Base-by-base conservation (phyloP, 2,888 invertebrate genomes). In the Aphidoletes aphidimyza region DNA sequence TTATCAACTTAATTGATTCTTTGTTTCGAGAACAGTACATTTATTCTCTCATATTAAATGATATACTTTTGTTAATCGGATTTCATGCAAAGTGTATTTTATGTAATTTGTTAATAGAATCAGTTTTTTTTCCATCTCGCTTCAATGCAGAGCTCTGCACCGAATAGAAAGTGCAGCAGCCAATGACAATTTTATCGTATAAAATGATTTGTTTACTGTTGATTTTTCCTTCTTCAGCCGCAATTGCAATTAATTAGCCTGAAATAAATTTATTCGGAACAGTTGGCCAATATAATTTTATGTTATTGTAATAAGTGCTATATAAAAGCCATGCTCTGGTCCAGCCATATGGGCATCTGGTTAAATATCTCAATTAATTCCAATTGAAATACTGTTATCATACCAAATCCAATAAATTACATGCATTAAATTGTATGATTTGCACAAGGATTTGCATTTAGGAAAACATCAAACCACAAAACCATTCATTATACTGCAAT, bases 341-440 rank as follows among this genome's bases (percentile, higher is more conserved):
- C 11, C 6, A 11, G 11, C 6, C n/a, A 69, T 69, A 69, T 30
- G 9, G 30, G 5, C n/a, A n/a, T 8, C 34, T 9, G 14, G 8
- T 34, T 30, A 69, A 69, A 69, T 69, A 34, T 30, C 69, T 69
- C 14, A 69, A 69, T 69, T 69, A 69, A 69, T 69, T 30, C 30
- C 69, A 30, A 30, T 30, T n/a, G 30, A 30, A 69, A 30, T 14
- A 14, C 34, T 14, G 30, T 69, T 30, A 69, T 69, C 69, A 42
- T 42, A 42, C 14, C 8, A 42, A 9, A 42, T 42, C n/a, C 42
- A 69, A 30, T 69, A 69, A 69, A 69, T 30, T 3, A 34, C 69
- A 3, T 34, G 11, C 11, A 14, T 5, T 22, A 22, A 6, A 69
- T 69, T n/a, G 69, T 30, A 17, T 69, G 34, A 69, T 69, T 69